A percentile compares a stretch with the other conserved stretches of the same genome.
Conservation (phyloP, 2,113 vertebrate species). For the Semnornis frantzii region DNA sequence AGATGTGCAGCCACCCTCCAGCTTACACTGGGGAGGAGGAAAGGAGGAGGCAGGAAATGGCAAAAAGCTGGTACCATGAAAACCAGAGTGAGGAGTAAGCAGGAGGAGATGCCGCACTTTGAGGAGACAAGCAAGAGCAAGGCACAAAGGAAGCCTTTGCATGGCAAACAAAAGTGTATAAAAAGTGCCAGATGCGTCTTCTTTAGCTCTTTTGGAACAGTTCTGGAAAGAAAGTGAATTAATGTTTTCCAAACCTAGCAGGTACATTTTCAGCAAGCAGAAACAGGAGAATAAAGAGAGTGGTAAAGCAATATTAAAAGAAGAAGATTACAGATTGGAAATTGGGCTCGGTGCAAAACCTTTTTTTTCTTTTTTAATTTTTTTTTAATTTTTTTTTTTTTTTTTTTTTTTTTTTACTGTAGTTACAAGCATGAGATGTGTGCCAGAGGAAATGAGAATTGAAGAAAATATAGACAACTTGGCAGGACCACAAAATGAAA, state of each 20-base stretch:
- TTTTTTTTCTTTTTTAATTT: neutral
- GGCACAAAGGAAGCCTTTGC: conserved; percentile 2
- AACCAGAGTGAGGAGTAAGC: neutral
- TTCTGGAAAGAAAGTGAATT: conserved; percentile 32
- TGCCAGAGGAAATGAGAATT: conserved; percentile 74
- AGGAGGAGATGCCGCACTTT: neutral
- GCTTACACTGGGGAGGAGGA: rapidly evolving
- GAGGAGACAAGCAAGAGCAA: neutral
- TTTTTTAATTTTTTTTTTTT: neutral
- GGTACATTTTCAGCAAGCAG: conserved; percentile 45
- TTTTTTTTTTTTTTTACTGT: conserved; percentile 14
- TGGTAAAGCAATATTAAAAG: conserved; percentile 59
- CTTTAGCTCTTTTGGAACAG: neutral
- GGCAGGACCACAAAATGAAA: conserved; percentile 53
- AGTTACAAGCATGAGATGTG: conserved; percentile 41
- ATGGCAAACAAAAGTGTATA: neutral
- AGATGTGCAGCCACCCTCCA: neutral
- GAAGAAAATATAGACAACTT: conserved; percentile 69
- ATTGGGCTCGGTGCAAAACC: conserved; percentile 50
- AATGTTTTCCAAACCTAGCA: conserved; percentile 46
- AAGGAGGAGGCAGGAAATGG: neutral
- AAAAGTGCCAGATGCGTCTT: neutral
- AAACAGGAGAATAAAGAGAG: conserved; percentile 48
- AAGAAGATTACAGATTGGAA: conserved; percentile 67
- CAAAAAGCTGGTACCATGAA: neutral